Percentiles rank a stretch among this genome's conserved stretches.
Evolutionary conservation across 2,113 vertebrate species (phyloP).

Genomic region (Grantiella picta): DNA sequence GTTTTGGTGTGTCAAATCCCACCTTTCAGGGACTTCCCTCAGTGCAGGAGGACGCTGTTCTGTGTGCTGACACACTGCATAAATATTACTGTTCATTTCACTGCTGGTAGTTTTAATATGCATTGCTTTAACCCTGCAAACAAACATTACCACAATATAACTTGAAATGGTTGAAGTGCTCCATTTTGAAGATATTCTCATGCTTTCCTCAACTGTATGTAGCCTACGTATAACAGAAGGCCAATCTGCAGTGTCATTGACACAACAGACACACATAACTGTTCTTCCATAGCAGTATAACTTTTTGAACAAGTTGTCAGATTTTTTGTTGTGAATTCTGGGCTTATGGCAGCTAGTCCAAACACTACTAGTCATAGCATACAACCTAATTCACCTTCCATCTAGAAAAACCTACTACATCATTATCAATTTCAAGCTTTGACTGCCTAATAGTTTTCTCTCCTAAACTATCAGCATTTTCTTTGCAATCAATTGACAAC

Average conservation of each 20-base stretch:
- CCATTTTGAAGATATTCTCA: constrained; percentile 35
- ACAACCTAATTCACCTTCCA: neutral
- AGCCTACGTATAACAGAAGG: constrained; percentile 16
- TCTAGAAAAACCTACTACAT: neutral
- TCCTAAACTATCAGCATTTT: constrained; percentile 9
- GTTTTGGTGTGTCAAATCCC: neutral
- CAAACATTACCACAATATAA: constrained; percentile 3
- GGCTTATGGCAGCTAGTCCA: constrained; percentile 21
- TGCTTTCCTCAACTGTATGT: constrained; percentile 20
- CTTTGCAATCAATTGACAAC: neutral
- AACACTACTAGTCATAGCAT: neutral
- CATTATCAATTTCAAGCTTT: constrained; percentile 35
- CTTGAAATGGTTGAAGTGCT: constrained; percentile 46
- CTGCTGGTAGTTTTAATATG: constrained; percentile 4
- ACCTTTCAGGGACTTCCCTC: neutral
- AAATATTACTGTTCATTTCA: neutral
- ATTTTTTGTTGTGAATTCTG: constrained; percentile 9
- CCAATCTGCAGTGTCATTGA: constrained; percentile 9
- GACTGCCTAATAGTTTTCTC: constrained; percentile 22
- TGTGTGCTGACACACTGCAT: neutral
- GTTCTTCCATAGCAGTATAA: constrained; percentile 9
- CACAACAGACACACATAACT: neutral
- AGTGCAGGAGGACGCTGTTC: neutral
- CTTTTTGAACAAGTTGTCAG: constrained; percentile 13
- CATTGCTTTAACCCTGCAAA: constrained; percentile 51